These are phyloP conservation scores for Portevinia maculata DNA, from an alignment of 2,888 invertebrate genomes.

Conservation along the genomic window DNA sequence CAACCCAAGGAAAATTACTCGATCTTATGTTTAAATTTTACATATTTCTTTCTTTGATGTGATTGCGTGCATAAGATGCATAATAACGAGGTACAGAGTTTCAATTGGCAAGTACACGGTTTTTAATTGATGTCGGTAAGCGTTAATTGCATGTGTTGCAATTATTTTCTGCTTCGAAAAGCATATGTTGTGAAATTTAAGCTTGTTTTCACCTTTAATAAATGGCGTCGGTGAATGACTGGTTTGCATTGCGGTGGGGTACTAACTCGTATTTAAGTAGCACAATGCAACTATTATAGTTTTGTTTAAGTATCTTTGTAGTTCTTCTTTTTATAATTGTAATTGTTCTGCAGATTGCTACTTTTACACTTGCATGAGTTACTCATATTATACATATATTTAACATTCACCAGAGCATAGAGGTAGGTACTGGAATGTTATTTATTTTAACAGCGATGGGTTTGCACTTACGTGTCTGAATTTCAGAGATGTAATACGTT, in stretches of 20 bases:
- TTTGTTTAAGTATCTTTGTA: constrained; percentile 11
- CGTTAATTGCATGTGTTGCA: constrained; percentile 64
- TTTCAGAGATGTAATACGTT: no score
- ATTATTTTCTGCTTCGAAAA: constrained; percentile 47
- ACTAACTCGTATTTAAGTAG: constrained; percentile 7
- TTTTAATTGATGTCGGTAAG: constrained; percentile 53
- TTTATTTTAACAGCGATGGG: no score
- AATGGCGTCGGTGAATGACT: not conserved
- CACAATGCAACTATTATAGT: constrained; percentile 20
- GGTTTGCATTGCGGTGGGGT: not conserved
- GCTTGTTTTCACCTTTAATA: constrained; percentile 45
- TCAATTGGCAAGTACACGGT: constrained; percentile 48
- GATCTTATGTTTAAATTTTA: not conserved
- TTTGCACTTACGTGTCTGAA: no score
- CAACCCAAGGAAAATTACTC: constrained; percentile 24
- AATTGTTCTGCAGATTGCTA: constrained; percentile 28
- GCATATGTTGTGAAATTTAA: constrained; percentile 43
- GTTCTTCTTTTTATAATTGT: constrained; percentile 18
- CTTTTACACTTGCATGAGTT: constrained; percentile 25
- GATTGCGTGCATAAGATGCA: constrained; percentile 62
- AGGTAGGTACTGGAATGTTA: not conserved
- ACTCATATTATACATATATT: constrained; percentile 5
- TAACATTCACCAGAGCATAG: constrained; percentile 1
- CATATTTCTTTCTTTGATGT: constrained; percentile 35
- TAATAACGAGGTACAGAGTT: constrained; percentile 25